Evolutionary conservation across 2,797 vertebrate genomes (phyloP).

Genomic region (Acomys russatus): DNA sequence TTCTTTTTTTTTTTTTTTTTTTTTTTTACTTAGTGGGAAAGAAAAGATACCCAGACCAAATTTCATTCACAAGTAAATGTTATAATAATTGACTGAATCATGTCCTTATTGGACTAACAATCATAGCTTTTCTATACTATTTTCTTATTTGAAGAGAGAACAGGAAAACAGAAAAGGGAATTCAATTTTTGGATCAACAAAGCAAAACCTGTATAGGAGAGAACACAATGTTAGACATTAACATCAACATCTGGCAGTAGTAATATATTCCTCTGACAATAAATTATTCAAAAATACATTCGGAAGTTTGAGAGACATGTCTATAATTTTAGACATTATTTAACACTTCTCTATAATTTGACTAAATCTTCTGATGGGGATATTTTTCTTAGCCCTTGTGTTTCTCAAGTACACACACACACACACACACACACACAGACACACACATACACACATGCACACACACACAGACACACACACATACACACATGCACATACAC

Average conservation of each 20-base stretch:
- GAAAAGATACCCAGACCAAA: neutral
- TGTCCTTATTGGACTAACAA: neutral
- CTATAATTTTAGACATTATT: slow-evolving; percentile 11
- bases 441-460: neutral
- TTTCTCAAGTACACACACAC: neutral
- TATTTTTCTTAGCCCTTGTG: neutral
- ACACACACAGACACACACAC: neutral
- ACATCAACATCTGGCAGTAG: slow-evolving; percentile 40
- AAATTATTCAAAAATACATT: slow-evolving; percentile 11
- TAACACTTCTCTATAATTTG: neutral
- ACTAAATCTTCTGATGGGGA: neutral
- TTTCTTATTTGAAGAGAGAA: neutral
- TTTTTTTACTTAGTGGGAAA: neutral
- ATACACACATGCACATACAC: too few relatives aligned
- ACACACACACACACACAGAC: neutral
- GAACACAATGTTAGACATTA: neutral
- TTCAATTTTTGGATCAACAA: neutral
- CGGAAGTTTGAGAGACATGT: neutral
- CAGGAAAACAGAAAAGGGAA: neutral
- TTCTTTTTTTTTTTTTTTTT: too few relatives aligned
- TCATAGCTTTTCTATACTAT: neutral
- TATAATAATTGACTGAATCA: neutral
- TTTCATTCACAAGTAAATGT: slow-evolving; percentile 7
- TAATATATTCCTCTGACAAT: slow-evolving; percentile 31
- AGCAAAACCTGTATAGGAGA: neutral